phyloP scores from a whole-genome alignment of 2,113 vertebrate species.

The Pristiophorus japonicus region DNA sequence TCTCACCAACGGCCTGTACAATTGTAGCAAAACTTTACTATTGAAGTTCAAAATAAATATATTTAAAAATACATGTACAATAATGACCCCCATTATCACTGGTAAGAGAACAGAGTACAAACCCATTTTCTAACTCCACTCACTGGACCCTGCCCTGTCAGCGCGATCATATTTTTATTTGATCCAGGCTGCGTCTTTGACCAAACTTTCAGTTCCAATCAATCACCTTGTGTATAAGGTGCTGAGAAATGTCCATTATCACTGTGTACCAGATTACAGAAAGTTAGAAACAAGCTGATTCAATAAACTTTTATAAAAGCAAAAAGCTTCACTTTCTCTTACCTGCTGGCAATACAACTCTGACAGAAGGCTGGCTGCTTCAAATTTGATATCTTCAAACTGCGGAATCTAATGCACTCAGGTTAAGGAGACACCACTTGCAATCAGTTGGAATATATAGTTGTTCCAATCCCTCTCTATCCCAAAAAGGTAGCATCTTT shows the following conservation, averaged over 20 bases:
- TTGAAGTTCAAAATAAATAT: neutral
- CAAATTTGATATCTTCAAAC: conserved; percentile 98
- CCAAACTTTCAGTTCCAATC: neutral
- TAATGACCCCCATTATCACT: neutral
- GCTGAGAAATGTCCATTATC: neutral
- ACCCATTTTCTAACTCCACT: neutral
- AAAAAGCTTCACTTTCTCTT: conserved; percentile 45
- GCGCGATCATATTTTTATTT: neutral
- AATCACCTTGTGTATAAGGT: neutral
- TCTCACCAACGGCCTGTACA: no score
- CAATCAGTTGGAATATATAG: neutral
- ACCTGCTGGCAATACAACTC: conserved; percentile 98
- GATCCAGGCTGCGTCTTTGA: neutral
- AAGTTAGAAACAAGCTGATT: neutral
- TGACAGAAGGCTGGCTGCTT: conserved; percentile 92
- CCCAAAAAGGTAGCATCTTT: neutral
- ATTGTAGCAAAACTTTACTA: no score
- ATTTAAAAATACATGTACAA: neutral
- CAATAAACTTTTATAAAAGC: neutral
- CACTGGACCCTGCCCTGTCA: neutral
- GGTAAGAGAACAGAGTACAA: neutral
- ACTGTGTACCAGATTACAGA: neutral
- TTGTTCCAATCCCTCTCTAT: no score
- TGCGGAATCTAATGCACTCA: conserved; percentile 67
- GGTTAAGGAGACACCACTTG: conserved; percentile 53